phyloP scores from a whole-genome alignment of 2,797 vertebrate species.

The Chrysocyon brachyurus region DNA sequence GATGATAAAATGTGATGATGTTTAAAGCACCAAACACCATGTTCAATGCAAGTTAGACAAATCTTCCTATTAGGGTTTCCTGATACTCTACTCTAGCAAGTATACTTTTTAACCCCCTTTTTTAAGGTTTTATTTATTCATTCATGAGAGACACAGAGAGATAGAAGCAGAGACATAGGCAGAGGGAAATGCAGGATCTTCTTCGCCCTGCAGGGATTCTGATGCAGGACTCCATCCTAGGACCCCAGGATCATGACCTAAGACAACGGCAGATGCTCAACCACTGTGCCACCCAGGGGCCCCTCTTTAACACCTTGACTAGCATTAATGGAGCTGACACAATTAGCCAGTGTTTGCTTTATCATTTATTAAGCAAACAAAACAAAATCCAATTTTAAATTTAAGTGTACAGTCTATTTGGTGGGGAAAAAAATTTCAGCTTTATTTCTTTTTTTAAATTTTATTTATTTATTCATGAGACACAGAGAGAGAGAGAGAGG shows the following conservation, averaged over 20 bases:
- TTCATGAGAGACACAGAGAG: no score
- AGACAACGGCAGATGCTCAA: no score
- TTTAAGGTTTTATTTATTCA: no score
- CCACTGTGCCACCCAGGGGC: no score
- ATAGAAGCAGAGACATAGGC: no score
- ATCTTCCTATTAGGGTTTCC: neutral
- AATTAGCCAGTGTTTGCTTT: neutral
- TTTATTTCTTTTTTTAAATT: no score
- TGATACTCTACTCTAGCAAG: neutral
- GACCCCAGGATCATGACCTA: no score
- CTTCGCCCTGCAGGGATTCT: no score
- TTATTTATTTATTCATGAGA: no score
- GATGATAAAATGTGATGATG: neutral
- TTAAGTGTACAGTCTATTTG: neutral
- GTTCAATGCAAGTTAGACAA: neutral
- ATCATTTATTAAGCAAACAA: slow-evolving; percentile 8
- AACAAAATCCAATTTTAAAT: neutral
- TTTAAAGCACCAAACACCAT: neutral
- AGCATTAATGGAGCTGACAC: neutral
- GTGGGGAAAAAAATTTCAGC: neutral
- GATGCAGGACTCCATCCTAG: no score
- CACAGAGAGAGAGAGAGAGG: no score
- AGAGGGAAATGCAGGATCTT: no score
- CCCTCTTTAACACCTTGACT: neutral
- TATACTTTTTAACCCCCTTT: neutral